Evolutionary conservation across 2,797 vertebrate species (phyloP), one percentile per base, ranked within the genome.

Genomic region (Poecilia gillii): DNA sequence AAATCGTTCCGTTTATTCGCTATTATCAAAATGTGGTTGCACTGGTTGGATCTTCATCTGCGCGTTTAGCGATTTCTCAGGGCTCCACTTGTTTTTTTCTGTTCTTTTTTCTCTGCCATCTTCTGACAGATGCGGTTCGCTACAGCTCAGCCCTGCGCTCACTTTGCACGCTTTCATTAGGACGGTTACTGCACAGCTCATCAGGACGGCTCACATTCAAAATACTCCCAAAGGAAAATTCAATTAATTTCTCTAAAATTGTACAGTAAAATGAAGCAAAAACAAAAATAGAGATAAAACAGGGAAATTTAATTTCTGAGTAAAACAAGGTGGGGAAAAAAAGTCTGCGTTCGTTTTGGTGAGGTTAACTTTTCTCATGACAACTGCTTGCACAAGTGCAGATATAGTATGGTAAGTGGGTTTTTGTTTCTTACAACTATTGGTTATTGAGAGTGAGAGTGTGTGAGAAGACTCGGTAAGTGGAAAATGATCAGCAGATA

Each of bases 401-500:
- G 23, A 46, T 36, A 82, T 66, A 77, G 68, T 76, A 57, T 4
- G 75, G 73, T 66, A 3, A 47, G 83, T 85, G 84, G 46, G 57
- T 59, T 59, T 59, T 59, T 31, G 76, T 89, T 87, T 78, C 46
- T 28, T 72, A 77, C 66, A 86, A 81, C 78, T 80, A 77, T 79
- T 85, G 86, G 78, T 85, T 85, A 86, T 84, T 83, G 80, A 74
- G 64, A 83, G 28, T 28, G 57, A 5, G 73, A 75, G 75, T 79
- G 74, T 64, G 71, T 62, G 81, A 84, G 79, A 85, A 73, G 77
- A 78, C 72, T 89, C 57, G 7, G 71, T 46, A 41, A 84, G 88
- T 89, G 92, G 94, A 93, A 95, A 93, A 85, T 90, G 90, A 93
- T 92, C 84, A 74, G 47, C 23, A 84, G 91, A 95, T 94, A 91